Evolutionary conservation across 2,113 vertebrate species (phyloP).

Genomic region (Macrotus californicus): DNA sequence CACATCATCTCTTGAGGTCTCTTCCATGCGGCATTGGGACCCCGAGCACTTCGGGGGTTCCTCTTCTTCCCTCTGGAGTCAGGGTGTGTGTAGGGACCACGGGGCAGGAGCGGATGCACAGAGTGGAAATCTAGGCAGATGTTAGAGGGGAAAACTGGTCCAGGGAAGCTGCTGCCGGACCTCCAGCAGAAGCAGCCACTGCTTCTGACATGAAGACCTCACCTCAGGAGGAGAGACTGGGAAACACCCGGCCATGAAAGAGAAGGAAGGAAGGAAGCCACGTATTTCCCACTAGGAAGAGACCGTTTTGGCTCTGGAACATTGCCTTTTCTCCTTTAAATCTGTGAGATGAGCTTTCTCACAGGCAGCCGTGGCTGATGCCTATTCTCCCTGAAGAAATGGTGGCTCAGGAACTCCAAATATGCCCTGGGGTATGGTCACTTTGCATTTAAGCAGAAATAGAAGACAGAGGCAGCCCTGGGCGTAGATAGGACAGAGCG

Average conservation of each 20-base stretch:
- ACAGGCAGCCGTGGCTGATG: not conserved
- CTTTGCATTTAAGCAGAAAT: not conserved
- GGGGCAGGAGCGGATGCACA: not conserved
- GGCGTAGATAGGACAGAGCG: fast-evolving
- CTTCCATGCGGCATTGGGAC: not conserved
- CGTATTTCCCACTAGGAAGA: not conserved
- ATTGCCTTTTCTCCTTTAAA: not conserved
- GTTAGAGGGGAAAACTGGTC: not conserved
- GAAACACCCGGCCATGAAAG: not conserved
- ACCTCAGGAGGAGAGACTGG: not conserved
- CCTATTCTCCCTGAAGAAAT: not conserved
- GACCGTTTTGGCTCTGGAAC: not conserved
- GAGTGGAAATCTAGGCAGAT: not conserved
- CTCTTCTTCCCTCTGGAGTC: not conserved
- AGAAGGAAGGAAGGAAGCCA: not conserved
- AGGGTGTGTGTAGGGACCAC: not conserved
- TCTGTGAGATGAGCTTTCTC: not conserved
- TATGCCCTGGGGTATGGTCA: not conserved
- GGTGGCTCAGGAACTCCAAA: not conserved
- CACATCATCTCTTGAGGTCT: not conserved
- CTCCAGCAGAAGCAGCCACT: not conserved
- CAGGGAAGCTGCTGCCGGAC: not conserved
- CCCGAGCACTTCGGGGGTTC: not conserved
- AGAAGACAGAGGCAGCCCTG: not conserved
- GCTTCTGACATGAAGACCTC: not conserved